Evolutionary conservation across 2,113 vertebrate genomes (phyloP).

Genomic region (Amazona guildingii): DNA sequence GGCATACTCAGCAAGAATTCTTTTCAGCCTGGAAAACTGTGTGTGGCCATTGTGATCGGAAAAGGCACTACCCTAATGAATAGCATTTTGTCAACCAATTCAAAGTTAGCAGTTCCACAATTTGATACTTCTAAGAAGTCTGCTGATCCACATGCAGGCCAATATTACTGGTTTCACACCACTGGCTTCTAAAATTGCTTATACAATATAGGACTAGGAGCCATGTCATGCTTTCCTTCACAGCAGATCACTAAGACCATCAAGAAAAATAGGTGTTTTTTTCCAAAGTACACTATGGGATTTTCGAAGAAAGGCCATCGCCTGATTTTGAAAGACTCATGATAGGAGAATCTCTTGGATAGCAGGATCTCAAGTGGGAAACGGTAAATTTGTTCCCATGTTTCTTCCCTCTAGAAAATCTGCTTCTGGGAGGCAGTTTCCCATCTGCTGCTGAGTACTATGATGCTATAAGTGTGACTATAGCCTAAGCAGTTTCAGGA

Average conservation of each 20-base stretch:
- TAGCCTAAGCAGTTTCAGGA: slow-evolving; percentile 60
- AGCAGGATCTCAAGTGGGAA: background rate
- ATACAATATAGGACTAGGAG: background rate
- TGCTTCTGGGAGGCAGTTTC: background rate
- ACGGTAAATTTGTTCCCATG: background rate
- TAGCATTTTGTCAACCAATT: background rate
- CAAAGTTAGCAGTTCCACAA: background rate
- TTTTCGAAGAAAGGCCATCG: background rate
- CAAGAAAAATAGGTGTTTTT: background rate
- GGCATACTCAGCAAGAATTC: background rate
- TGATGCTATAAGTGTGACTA: slow-evolving; percentile 32
- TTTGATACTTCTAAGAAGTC: background rate
- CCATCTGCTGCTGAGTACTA: background rate
- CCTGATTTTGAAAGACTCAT: background rate
- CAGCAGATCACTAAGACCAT: background rate
- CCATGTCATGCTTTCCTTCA: background rate
- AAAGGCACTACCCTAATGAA: background rate
- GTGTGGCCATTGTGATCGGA: background rate
- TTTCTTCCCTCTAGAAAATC: background rate
- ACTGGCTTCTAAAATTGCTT: background rate
- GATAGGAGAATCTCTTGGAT: background rate
- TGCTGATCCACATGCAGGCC: background rate
- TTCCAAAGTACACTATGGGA: background rate
- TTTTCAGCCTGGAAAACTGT: background rate
- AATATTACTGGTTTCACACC: background rate